Base-by-base conservation (phyloP, 2,797 vertebrate species). In the Paramormyrops hopkinsi region DNA sequence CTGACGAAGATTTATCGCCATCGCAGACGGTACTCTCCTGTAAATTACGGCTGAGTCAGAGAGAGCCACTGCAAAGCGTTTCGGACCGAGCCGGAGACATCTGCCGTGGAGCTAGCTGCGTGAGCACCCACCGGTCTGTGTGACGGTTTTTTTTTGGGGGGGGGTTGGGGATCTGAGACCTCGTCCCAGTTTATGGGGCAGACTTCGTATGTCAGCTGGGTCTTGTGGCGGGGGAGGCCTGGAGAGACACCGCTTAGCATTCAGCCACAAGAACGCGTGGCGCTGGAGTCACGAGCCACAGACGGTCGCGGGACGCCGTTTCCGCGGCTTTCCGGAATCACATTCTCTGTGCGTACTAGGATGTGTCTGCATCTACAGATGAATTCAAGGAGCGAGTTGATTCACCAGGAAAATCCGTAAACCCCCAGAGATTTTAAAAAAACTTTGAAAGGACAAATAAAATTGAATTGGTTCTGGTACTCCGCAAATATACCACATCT, bases 1-100 rank as follows among this genome's bases (percentile, higher is more conserved):
- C 65, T 82, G 73, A 56, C 44, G 50, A 73, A 44, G 51, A 56
- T 88, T 88, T 76, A 88, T 88, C 50, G 51, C 88, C 29, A 25
- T 82, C 73, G 9, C 33, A 46, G 17, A 82, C 51, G 46, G 12
- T 41, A 25, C 7, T 82, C 51, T 33, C 51, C 8, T 14, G 29
- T 76, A 56, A 44, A 56, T 41, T 46, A 41, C n/a, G 73, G 29
- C 12, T 88, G 50, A 82, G 37, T 53, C 50, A 56, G 33, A 83
- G 69, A 82, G 50, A 33, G 8, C 29, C 6, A 2, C 88, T 41
- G 12, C 17, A 19, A 41, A 41, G 12, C 29, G 29, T 25, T 76
- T 33, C 29, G 3, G 69, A 37, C 33, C 3, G 29, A 73, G 22
- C 6, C 65, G 6, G 69, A 76, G 69, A 41, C 4, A 37, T 41